Evolutionary conservation across 2,888 invertebrate species (phyloP), one percentile per base, ranked within the genome.

Genomic region (Melanostoma mellinum): DNA sequence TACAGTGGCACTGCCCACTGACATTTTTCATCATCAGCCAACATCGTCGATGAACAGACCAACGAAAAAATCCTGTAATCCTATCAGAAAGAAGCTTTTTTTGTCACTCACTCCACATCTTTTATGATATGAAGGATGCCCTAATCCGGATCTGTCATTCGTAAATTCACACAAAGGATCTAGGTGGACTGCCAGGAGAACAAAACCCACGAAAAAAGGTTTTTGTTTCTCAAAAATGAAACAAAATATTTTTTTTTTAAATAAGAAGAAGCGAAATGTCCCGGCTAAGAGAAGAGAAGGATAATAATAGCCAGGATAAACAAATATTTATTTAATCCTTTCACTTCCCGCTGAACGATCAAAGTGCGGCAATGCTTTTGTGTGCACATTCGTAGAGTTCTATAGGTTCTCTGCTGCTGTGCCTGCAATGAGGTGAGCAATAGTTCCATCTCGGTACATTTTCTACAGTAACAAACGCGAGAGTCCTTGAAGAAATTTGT

Each of bases 321-420:
- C 84, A 84, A 84, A 84, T 84, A 84, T 84, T 84, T 84, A 84
- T 84, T 84, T 84, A 84, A 84, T 84, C 84, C 84, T 84, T 84
- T 84, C 84, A 71, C 84, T 84, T 84, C 79, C 67, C 65, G 71
- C 74, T 79, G 79, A 84, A 75, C 67, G 84, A 79, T 84, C 84
- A 84, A 84, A 84, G 84, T 71, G 74, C 63, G 69, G 68, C 79
- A 79, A 48, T 55, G 65, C 61, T 63, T 73, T 82, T 58, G 40
- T 81, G 77, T 68, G 42, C 58, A 69, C 6, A 63, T 52, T 60
- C 60, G 58, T 40, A 56, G 36, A 32, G 32, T 50, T 35, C 53
- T 32, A 73, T 32, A 73, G 72, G 50, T 71, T 20, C 20, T 20
- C 20, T 20, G 20, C 20, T 20, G 20, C 20, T 44, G 65, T 42